phyloP scores from a whole-genome alignment of 1,140 invertebrate species.

The Trachymyrmex septentrionalis region DNA sequence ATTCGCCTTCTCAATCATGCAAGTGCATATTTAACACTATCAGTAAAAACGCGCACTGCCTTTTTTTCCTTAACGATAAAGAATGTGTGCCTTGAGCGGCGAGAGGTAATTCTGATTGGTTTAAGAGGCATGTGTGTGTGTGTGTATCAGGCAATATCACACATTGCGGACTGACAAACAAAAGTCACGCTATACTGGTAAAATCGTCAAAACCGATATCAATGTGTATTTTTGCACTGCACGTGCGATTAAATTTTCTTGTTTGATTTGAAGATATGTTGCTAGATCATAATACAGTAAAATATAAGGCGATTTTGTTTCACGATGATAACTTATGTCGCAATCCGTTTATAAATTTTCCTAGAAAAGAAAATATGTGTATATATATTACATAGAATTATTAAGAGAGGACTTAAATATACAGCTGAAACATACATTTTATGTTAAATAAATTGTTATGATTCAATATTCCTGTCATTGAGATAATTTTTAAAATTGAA shows the following conservation, averaged over 20 bases:
- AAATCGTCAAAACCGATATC: conserved; percentile 25
- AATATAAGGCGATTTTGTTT: neutral
- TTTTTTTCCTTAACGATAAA: conserved; percentile 55
- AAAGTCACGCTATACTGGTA: conserved; percentile 38
- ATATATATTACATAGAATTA: neutral
- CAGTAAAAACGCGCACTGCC: neutral
- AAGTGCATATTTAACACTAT: conserved; percentile 8
- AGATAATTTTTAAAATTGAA: too few relatives aligned
- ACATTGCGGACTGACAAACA: conserved; percentile 27
- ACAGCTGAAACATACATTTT: too few relatives aligned
- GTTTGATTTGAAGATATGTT: conserved; percentile 6
- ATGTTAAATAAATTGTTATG: too few relatives aligned
- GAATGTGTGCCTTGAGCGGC: conserved; percentile 34
- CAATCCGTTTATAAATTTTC: neutral
- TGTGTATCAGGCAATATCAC: conserved; percentile 54
- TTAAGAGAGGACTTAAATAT: too few relatives aligned
- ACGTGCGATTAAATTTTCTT: conserved; percentile 27
- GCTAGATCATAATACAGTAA: neutral
- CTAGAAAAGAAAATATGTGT: neutral
- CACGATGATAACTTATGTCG: neutral
- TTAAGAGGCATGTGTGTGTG: conserved; percentile 8
- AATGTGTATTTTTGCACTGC: conserved; percentile 15
- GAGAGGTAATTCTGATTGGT: conserved; percentile 44
- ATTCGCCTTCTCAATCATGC: neutral
- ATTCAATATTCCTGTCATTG: too few relatives aligned